Evolutionary conservation across 92 coral and sea anemone genomes (phyloP).

Genomic region (Zoanthus sociatus): DNA sequence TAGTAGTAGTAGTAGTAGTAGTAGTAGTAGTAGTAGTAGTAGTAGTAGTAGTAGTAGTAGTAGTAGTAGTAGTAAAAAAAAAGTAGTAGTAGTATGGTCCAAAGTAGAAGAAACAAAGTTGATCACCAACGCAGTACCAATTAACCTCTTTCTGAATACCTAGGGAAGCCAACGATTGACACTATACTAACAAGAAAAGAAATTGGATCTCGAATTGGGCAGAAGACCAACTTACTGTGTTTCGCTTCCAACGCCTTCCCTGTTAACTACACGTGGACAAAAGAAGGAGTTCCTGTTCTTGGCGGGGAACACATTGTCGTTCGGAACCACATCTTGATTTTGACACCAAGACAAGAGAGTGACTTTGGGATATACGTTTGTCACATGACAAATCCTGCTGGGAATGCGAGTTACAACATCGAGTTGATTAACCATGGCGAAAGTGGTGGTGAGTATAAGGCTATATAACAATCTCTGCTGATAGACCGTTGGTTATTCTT

Average conservation of each 20-base stretch:
- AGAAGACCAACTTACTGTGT: conserved; percentile 25
- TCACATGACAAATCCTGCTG: conserved; percentile 25
- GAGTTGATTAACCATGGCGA: conserved; percentile 6
- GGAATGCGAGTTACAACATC: conserved; percentile 29
- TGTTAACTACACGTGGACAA: conserved; percentile 41
- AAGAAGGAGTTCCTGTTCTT: conserved; percentile 4
- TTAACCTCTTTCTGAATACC: background rate
- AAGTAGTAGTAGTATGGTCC: too few relatives aligned
- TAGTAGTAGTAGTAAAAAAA: too few relatives aligned
- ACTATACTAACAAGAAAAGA: conserved; percentile 29
- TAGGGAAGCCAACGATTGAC: conserved; percentile 30
- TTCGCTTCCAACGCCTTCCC: conserved; percentile 11
- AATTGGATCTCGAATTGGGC: conserved; percentile 11
- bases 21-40: too few relatives aligned
- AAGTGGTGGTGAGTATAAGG: background rate
- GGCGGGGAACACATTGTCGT: conserved; percentile 12
- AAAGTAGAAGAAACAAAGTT: too few relatives aligned
- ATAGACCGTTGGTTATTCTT: too few relatives aligned
- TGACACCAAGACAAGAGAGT: conserved; percentile 32
- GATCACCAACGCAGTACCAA: too few relatives aligned
- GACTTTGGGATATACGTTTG: conserved; percentile 36
- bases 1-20: too few relatives aligned
- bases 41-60: too few relatives aligned
- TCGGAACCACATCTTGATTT: conserved; percentile 7
- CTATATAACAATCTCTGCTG: too few relatives aligned